Evolutionary conservation across 2,797 vertebrate species (phyloP).

Genomic region (Sarcophilus harrisii): DNA sequence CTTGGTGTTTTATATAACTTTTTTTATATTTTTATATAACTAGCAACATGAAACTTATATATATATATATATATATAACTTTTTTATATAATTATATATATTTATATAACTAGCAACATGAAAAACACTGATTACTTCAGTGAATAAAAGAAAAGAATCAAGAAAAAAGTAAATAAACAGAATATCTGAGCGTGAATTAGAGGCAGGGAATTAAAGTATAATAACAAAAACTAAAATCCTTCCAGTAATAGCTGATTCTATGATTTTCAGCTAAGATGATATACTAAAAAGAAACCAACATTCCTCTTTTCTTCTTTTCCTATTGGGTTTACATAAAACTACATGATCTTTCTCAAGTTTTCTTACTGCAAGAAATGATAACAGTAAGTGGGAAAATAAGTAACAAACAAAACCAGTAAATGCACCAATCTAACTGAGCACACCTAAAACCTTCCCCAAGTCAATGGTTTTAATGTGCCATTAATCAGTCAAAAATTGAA

Average conservation of each 20-base stretch:
- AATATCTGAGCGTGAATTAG: background rate
- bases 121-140: background rate
- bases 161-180: background rate
- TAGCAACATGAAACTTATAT: background rate
- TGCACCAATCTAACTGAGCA: background rate
- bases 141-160: background rate
- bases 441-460: background rate
- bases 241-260: background rate
- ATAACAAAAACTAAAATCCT: background rate
- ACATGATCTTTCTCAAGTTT: background rate
- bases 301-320: background rate
- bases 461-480: background rate
- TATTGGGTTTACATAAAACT: background rate
- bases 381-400: background rate
- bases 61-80: too few species aligned
- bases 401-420: background rate
- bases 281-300: background rate
- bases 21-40: background rate
- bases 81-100: background rate
- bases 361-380: background rate
- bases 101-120: background rate
- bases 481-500: slow-evolving; percentile 31
- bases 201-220: background rate
- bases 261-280: background rate
- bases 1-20: background rate